phyloP scores from a whole-genome alignment of 2,113 vertebrate genomes.

The Opisthocomus hoazin region DNA sequence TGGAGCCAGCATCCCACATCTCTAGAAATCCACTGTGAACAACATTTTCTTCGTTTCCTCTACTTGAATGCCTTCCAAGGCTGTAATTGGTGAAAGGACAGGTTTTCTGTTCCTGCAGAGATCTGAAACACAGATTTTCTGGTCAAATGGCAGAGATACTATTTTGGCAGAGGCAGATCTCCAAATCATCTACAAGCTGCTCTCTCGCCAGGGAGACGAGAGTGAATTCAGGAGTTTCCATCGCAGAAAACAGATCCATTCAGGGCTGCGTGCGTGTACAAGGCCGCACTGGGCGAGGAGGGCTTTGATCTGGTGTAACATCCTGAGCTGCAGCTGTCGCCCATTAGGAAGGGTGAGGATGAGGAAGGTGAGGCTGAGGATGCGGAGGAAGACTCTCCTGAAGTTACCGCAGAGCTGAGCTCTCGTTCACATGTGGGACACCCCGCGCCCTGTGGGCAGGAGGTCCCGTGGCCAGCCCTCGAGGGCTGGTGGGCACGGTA shows the following conservation, averaged over 20 bases:
- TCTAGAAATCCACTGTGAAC: neutral
- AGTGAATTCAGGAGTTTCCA: neutral
- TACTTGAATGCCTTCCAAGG: neutral
- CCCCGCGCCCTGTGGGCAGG: neutral
- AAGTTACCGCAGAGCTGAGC: neutral
- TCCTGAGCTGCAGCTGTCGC: neutral
- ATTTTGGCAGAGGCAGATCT: neutral
- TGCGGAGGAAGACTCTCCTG: neutral
- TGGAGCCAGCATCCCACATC: neutral
- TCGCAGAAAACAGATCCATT: neutral
- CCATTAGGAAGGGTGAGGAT: accelerated
- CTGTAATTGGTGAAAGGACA: neutral
- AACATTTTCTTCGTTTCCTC: neutral
- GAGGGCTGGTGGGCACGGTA: neutral
- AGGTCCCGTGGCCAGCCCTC: neutral
- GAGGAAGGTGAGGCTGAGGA: neutral
- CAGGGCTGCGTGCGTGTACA: neutral
- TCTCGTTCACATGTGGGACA: neutral
- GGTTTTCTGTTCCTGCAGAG: neutral
- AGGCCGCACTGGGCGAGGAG: neutral
- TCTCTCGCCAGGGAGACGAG: neutral
- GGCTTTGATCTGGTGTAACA: neutral
- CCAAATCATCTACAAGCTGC: neutral
- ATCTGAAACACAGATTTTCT: conserved; percentile 5
- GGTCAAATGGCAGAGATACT: neutral